Evolutionary conservation across 2,888 invertebrate genomes (phyloP).

Genomic region (Acanthosepion pharaonis): DNA sequence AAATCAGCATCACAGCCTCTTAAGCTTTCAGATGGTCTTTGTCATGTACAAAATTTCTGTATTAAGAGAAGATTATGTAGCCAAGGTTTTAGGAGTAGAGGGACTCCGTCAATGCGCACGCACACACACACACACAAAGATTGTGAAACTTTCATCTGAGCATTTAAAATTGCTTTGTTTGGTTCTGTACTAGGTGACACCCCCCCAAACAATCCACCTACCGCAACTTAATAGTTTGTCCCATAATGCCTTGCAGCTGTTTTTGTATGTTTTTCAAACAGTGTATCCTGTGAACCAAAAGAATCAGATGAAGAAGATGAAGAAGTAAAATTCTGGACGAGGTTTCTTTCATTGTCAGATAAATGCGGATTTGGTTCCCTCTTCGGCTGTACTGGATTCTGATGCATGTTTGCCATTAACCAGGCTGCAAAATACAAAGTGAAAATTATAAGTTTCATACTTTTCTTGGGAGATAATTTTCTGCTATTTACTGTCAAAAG

Average conservation of each 20-base stretch:
- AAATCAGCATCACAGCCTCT: too few species aligned
- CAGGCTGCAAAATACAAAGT: conserved; percentile 61
- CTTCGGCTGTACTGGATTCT: conserved; percentile 68
- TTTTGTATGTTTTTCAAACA: conserved; percentile 40
- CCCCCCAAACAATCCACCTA: too few species aligned
- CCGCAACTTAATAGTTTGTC: not conserved
- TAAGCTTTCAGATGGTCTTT: too few species aligned
- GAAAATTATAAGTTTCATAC: too few species aligned
- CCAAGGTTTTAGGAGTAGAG: too few species aligned
- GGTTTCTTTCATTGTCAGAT: conserved; percentile 55
- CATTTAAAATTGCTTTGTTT: not conserved
- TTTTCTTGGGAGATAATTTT: too few species aligned
- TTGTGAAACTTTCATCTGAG: not conserved
- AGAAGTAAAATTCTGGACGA: conserved; percentile 58
- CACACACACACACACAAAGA: too few species aligned
- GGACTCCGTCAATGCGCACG: too few species aligned
- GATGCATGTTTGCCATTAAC: conserved; percentile 66
- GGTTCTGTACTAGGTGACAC: not conserved
- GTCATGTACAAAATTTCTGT: too few species aligned
- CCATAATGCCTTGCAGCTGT: conserved; percentile 44
- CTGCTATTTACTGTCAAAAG: too few species aligned
- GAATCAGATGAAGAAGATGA: not conserved
- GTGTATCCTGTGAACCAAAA: conserved; percentile 25
- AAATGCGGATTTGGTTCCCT: conserved; percentile 59
- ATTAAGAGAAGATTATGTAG: too few species aligned